Evolutionary conservation across 2,797 vertebrate genomes (phyloP).

Genomic region (Eidolon dupreanum): DNA sequence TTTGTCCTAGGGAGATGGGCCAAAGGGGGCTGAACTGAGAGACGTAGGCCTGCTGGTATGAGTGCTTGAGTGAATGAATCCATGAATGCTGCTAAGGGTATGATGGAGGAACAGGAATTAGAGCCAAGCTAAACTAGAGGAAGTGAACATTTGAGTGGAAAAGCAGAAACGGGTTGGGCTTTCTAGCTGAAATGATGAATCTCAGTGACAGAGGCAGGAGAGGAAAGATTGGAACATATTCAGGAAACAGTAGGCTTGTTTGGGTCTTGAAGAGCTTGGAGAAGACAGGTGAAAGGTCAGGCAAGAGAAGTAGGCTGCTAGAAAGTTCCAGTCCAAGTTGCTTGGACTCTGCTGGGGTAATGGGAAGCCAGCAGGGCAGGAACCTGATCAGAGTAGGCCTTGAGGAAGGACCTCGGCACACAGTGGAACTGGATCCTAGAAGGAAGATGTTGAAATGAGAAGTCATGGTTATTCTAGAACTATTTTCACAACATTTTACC

Average conservation of each 20-base stretch:
- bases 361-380: neutral
- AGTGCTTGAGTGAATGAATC: neutral
- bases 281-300: neutral
- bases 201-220: neutral
- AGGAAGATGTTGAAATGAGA: neutral
- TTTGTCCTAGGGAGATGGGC: neutral
- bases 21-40: neutral
- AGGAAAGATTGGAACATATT: neutral
- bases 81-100: neutral
- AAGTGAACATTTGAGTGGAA: neutral
- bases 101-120: neutral
- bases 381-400: neutral
- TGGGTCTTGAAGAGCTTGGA: neutral
- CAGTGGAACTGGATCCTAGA: neutral
- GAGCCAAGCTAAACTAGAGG: neutral
- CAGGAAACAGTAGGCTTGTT: neutral
- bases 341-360: too few relatives aligned
- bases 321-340: neutral
- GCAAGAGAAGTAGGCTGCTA: neutral
- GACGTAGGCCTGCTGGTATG: neutral
- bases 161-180: neutral
- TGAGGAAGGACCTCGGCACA: neutral
- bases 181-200: neutral
- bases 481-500: neutral
- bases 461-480: neutral